Evolutionary conservation across 2,113 vertebrate species (phyloP).

Genomic region (Vimba vimba): DNA sequence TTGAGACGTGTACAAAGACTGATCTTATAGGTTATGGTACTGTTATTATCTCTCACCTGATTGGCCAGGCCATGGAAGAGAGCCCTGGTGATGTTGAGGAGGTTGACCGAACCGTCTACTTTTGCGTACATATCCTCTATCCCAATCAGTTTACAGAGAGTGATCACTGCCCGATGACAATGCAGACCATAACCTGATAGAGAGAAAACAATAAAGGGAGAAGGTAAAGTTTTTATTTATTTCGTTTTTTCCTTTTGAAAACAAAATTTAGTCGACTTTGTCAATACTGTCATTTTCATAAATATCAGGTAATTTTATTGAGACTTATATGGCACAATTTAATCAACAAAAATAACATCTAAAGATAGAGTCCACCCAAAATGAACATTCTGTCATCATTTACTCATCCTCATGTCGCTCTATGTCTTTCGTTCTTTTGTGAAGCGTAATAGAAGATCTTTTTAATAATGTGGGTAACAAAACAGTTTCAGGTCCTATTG

Average conservation of each 20-base stretch:
- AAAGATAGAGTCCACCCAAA: too few relatives aligned
- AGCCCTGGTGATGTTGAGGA: slow-evolving; percentile 88
- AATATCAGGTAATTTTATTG: not conserved
- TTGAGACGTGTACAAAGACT: not conserved
- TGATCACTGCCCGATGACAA: slow-evolving; percentile 94
- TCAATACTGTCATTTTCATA: not conserved
- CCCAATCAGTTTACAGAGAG: slow-evolving; percentile 91
- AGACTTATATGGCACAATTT: too few relatives aligned
- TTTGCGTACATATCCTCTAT: slow-evolving; percentile 93
- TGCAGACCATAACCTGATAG: slow-evolving; percentile 86
- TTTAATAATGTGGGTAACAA: too few relatives aligned
- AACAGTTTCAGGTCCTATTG: not conserved
- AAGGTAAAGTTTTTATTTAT: not conserved
- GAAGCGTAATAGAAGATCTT: not conserved
- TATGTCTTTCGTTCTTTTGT: not conserved
- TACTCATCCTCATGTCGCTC: too few relatives aligned
- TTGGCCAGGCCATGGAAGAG: slow-evolving; percentile 84
- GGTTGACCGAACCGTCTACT: slow-evolving; percentile 85
- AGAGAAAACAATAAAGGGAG: not conserved
- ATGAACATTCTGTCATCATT: too few relatives aligned
- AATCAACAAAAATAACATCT: too few relatives aligned
- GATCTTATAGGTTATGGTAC: not conserved
- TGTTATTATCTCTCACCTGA: slow-evolving; percentile 78
- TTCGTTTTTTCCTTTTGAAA: too few relatives aligned
- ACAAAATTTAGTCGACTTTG: too few relatives aligned